A percentile compares a stretch with the other conserved stretches of the same genome.
Conservation (phyloP, 2,888 invertebrate genomes). For the Limnephilus marmoratus region DNA sequence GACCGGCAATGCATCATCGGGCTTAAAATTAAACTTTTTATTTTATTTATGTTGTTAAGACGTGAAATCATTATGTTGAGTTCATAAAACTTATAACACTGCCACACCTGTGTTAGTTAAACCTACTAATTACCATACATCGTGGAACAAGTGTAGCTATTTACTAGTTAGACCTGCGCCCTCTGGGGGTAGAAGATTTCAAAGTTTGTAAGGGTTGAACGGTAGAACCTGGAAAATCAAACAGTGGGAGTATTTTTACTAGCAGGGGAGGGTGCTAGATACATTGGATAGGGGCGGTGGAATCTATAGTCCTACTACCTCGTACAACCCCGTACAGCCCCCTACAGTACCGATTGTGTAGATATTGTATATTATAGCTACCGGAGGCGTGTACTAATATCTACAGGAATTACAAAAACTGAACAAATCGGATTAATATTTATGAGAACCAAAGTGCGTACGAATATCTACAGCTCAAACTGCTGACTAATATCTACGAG, state of each 20-base stretch:
- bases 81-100: too few species aligned
- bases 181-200: background rate
- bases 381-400: too few species aligned
- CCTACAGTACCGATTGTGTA: background rate
- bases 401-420: too few species aligned
- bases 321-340: background rate
- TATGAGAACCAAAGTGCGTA: too few species aligned
- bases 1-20: too few species aligned
- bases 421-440: too few species aligned
- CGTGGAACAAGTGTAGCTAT: background rate
- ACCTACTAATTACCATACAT: background rate
- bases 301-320: background rate
- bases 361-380: background rate
- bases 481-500: too few species aligned
- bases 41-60: too few species aligned
- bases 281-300: background rate
- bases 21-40: too few species aligned
- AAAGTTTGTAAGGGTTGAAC: background rate
- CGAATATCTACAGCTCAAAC: too few species aligned
- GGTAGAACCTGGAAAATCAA: background rate
- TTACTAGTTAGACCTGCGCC: background rate
- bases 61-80: too few species aligned
- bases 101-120: background rate
- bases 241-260: too few species aligned
- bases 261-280: background rate